These are phyloP conservation scores for Papilio elwesi DNA, from an alignment of 2,888 invertebrate genomes.

Conservation along the genomic window DNA sequence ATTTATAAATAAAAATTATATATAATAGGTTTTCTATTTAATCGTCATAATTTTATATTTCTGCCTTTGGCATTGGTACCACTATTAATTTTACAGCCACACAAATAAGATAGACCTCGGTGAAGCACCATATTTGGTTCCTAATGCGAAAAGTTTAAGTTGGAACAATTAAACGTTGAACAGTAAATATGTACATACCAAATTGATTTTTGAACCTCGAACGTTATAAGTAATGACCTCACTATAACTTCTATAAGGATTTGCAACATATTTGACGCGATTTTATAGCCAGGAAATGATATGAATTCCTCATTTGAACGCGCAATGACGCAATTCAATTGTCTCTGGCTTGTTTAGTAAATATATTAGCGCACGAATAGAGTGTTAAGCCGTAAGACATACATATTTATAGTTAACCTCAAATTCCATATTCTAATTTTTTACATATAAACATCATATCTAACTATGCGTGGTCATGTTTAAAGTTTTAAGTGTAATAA, in stretches of 20 bases:
- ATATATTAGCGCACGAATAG: background rate
- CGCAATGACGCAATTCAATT: constrained; percentile 14
- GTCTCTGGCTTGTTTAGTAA: constrained; percentile 16
- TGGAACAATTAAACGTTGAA: background rate
- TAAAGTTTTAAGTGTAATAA: too few relatives aligned
- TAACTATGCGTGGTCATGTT: background rate
- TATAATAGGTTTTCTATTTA: too few relatives aligned
- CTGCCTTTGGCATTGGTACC: too few relatives aligned
- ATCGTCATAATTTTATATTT: too few relatives aligned
- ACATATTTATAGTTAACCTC: constrained; percentile 13
- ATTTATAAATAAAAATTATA: too few relatives aligned
- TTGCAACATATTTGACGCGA: constrained; percentile 3
- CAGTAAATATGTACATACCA: background rate
- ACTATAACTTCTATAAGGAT: background rate
- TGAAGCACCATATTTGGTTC: background rate
- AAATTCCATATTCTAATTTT: constrained; percentile 10
- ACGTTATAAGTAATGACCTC: background rate
- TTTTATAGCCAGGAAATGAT: constrained; percentile 3
- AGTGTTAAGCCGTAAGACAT: constrained; percentile 7
- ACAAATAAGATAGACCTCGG: background rate
- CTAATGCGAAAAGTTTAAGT: background rate
- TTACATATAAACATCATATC: background rate
- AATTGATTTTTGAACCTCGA: background rate
- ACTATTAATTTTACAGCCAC: background rate
- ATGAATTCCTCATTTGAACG: constrained; percentile 8